phyloP scores from a whole-genome alignment of 2,888 invertebrate genomes.

The Folsomia candida region DNA sequence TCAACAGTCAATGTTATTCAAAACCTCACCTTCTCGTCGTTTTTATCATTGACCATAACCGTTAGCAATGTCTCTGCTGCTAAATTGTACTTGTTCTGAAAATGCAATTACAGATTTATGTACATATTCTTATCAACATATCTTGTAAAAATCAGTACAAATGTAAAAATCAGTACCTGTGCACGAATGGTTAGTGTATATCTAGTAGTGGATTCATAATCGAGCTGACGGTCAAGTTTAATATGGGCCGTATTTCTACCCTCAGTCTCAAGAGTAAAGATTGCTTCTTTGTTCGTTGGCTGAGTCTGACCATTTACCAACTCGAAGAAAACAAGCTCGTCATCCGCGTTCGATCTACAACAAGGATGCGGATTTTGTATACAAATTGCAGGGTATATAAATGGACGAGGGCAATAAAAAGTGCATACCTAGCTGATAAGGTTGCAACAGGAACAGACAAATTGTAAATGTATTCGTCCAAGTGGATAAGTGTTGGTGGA shows the following conservation, averaged over 20 bases:
- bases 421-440: slow-evolving; percentile 66
- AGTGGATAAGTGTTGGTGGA: slow-evolving; percentile 54
- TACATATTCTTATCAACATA: neutral
- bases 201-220: slow-evolving; percentile 80
- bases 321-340: slow-evolving; percentile 71
- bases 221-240: slow-evolving; percentile 71
- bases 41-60: slow-evolving; percentile 79
- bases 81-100: slow-evolving; percentile 72
- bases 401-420: slow-evolving; percentile 32
- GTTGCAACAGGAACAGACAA: slow-evolving; percentile 69
- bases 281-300: slow-evolving; percentile 79
- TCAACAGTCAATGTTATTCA: neutral
- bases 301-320: slow-evolving; percentile 77
- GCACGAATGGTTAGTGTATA: slow-evolving; percentile 80
- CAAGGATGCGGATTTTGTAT: neutral
- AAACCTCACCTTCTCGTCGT: slow-evolving; percentile 70
- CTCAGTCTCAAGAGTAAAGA: slow-evolving; percentile 57
- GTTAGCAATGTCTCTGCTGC: slow-evolving; percentile 75
- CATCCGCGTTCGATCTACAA: slow-evolving; percentile 70
- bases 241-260: slow-evolving; percentile 68
- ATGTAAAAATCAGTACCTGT: slow-evolving; percentile 56
- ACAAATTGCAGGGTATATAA: slow-evolving; percentile 35
- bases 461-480: slow-evolving; percentile 73
- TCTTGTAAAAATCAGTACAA: neutral
- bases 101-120: neutral